A percentile compares a stretch with the other conserved stretches of the same genome.
Evolutionary conservation across 1,140 invertebrate species (phyloP).

Genomic region (Drosophila nikananu): DNA sequence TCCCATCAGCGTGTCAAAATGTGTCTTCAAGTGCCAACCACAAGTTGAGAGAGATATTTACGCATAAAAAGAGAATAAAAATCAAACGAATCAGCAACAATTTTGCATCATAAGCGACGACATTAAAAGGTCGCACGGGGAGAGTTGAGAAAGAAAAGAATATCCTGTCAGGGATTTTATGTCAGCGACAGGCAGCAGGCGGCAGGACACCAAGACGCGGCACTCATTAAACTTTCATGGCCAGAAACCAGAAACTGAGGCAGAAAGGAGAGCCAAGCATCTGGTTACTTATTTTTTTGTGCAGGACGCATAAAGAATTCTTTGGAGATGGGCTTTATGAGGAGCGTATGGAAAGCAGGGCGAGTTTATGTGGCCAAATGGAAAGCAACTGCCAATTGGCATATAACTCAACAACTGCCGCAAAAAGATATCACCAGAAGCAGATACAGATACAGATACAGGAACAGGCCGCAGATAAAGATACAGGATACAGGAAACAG

Average conservation of each 20-base stretch:
- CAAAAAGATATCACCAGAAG: constrained; percentile 34
- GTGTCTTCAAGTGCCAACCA: constrained; percentile 33
- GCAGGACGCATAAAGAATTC: constrained; percentile 26
- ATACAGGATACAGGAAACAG: constrained; percentile 17
- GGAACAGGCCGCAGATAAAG: too few relatives aligned
- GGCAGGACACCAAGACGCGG: constrained; percentile 37
- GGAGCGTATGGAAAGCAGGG: constrained; percentile 47
- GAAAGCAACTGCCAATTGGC: constrained; percentile 70
- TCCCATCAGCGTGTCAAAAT: constrained; percentile 13
- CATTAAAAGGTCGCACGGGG: constrained; percentile 42
- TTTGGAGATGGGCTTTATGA: constrained; percentile 12
- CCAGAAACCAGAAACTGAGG: constrained; percentile 32
- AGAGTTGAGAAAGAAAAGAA: constrained; percentile 12
- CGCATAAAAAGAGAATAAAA: constrained; percentile 51
- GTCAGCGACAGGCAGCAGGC: constrained; percentile 28
- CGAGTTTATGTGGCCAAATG: constrained; percentile 61
- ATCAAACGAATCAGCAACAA: constrained; percentile 67
- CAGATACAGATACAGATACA: constrained; percentile 37
- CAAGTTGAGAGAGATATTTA: constrained; percentile 19
- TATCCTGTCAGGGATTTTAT: constrained; percentile 47
- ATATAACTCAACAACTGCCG: constrained; percentile 60
- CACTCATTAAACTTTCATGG: constrained; percentile 72
- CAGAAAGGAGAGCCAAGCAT: constrained; percentile 23
- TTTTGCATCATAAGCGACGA: constrained; percentile 66
- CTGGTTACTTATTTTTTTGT: constrained; percentile 30